Conservation (phyloP, 2,797 vertebrate species). For the Oreortyx pictus region DNA sequence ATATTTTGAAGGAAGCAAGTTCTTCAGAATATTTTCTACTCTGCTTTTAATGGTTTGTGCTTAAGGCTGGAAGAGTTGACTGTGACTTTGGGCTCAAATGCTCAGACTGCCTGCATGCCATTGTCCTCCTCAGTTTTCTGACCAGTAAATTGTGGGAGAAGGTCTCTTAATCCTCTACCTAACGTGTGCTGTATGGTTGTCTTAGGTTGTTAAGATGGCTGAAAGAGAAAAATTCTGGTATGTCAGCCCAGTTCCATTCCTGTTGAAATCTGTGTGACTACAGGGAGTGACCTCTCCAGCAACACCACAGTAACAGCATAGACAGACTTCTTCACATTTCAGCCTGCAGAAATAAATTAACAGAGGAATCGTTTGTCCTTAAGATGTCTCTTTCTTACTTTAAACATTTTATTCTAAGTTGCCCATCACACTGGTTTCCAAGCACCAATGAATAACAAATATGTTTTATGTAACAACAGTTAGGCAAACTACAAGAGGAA, state of each 20-base stretch:
- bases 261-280: background rate
- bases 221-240: background rate
- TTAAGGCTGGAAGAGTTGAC: background rate
- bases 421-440: background rate
- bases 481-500: background rate
- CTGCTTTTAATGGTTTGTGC: background rate
- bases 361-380: background rate
- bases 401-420: background rate
- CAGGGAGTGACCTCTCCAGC: background rate
- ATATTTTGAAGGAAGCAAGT: background rate
- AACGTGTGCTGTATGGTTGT: background rate
- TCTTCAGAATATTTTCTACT: background rate
- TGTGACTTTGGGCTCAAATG: background rate
- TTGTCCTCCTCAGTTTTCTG: background rate
- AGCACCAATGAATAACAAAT: slow-evolving; percentile 2
- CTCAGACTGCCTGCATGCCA: fast-evolving
- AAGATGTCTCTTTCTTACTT: background rate
- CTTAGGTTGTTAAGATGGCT: background rate
- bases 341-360: background rate
- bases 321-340: background rate
- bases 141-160: background rate
- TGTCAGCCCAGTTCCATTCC: background rate
- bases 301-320: fast-evolving
- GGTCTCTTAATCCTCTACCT: background rate
- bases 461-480: slow-evolving; percentile 11